Evolutionary conservation across 2,888 invertebrate genomes (phyloP), one percentile per base, ranked within the genome.

Genomic region (Steinernema hermaphroditum): DNA sequence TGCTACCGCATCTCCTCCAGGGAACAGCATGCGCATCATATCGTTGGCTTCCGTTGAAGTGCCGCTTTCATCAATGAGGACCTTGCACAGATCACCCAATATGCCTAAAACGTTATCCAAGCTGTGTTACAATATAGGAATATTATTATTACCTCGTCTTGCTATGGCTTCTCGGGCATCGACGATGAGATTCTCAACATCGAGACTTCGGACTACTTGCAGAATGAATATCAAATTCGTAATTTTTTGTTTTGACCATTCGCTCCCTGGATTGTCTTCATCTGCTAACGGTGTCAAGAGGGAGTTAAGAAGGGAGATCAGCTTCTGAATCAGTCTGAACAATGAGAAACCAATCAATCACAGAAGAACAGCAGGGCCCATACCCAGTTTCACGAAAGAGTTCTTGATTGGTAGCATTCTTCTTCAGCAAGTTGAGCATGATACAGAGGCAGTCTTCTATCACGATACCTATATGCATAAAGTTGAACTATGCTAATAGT

Each of bases 331-430:
- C 84, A 94, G 95, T 85, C 94, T 94, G 70, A 95, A 82, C 77
- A 44, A 24, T 16, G 22, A 32, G 27, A 68, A n/a, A n/a, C n/a
- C n/a, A n/a, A n/a, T n/a, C n/a, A n/a, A n/a, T n/a, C 34, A 44
- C n/a, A n/a, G n/a, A n/a, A n/a, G n/a, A n/a, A n/a, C n/a, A n/a
- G n/a, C n/a, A n/a, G n/a, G n/a, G n/a, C n/a, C n/a, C 22, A 43
- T 70, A 49, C 75, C 74, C 74, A 24, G 80, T 96, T 89, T 99
- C 98, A 89, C 96, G 94, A 87, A 99, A 98, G 86, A 96, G 95
- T 87, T 94, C 96, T 80, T 97, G 97, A 88, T 99, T 99, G 82
- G 95, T 96, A 16, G 93, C 91, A 87, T 99, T 99, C 85, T 94
- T 95, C 86, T 93, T 92, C 16, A 99, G 88, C 71, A 99, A 90